These are phyloP conservation scores for Sarcophilus harrisii DNA, from an alignment of 2,797 vertebrate species.

Conservation along the genomic window DNA sequence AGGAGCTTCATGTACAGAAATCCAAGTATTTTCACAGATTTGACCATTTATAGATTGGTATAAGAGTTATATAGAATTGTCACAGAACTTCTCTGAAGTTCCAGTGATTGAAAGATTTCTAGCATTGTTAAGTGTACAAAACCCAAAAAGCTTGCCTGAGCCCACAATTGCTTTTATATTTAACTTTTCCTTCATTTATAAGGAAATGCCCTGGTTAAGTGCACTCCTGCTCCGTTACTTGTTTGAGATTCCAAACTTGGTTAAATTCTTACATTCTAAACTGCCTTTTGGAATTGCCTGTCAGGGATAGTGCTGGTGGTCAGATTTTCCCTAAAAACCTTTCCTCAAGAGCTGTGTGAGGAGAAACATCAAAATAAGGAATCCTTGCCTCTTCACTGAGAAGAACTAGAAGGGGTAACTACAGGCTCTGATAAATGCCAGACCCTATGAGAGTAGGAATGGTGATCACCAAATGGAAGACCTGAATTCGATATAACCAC, in stretches of 20 bases:
- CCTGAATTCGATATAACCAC: not conserved
- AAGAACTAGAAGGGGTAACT: not conserved
- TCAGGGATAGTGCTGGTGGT: not conserved
- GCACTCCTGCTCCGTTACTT: not conserved
- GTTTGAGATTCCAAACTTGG: not conserved
- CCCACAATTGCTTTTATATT: not conserved
- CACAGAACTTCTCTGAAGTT: not conserved
- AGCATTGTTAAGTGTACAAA: not conserved
- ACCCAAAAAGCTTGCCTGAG: not conserved
- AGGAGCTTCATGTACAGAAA: not conserved
- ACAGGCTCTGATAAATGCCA: conserved; percentile 1
- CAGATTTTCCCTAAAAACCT: not conserved
- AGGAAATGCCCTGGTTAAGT: not conserved
- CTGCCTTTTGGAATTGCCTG: conserved; percentile 2
- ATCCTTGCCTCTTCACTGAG: not conserved
- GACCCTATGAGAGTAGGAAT: not conserved
- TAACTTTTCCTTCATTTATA: not conserved
- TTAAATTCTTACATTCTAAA: conserved; percentile 11
- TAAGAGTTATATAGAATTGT: not conserved
- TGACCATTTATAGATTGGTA: not conserved
- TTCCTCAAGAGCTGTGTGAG: not conserved
- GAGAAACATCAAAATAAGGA: not conserved
- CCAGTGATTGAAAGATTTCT: not conserved
- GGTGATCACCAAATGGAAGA: not conserved
- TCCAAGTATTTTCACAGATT: not conserved